Evolutionary conservation across 1,140 invertebrate genomes (phyloP).

Genomic region (Drosophila nikananu): DNA sequence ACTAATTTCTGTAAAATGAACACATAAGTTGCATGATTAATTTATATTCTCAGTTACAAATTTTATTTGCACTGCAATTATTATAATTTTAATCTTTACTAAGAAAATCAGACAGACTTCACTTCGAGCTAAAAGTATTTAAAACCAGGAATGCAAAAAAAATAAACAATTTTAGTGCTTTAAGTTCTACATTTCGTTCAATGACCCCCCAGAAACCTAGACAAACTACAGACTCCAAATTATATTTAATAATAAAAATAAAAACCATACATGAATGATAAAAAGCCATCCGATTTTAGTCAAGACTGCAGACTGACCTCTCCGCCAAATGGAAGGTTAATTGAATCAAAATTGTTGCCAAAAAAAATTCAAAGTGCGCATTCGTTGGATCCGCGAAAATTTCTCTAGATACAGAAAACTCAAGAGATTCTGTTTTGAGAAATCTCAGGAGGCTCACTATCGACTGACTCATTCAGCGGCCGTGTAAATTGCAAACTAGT

Average conservation of each 20-base stretch:
- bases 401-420: constrained; percentile 31
- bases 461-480: constrained; percentile 29
- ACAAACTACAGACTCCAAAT: background rate
- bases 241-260: background rate
- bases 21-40: background rate
- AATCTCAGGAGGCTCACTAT: constrained; percentile 14
- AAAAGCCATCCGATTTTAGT: constrained; percentile 10
- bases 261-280: background rate
- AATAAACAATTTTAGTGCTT: constrained; percentile 20
- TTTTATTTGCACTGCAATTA: background rate
- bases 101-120: constrained; percentile 4
- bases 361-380: constrained; percentile 50
- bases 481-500: constrained; percentile 39
- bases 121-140: background rate
- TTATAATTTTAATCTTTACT: background rate
- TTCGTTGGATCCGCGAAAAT: constrained; percentile 24
- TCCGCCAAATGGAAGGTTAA: constrained; percentile 55
- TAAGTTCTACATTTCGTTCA: constrained; percentile 17
- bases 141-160: constrained; percentile 1
- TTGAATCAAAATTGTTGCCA: constrained; percentile 57
- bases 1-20: background rate
- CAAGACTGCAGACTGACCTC: constrained; percentile 45
- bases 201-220: constrained; percentile 5
- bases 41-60: background rate
- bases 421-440: constrained; percentile 30